These are phyloP conservation scores for Leptosomus discolor DNA, from an alignment of 2,113 vertebrate genomes.

Conservation along the genomic window DNA sequence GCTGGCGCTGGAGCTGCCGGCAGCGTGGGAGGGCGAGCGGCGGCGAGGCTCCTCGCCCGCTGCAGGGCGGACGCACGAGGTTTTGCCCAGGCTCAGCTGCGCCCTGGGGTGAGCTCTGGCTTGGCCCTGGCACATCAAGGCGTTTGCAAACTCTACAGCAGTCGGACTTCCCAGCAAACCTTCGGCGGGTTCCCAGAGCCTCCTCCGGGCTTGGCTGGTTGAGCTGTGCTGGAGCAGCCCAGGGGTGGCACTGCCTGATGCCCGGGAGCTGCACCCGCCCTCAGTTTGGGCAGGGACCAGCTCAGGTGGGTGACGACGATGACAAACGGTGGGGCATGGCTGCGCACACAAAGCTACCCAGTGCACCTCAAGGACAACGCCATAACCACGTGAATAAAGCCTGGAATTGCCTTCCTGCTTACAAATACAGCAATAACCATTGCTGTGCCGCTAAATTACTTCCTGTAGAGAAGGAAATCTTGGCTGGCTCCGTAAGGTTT, in stretches of 20 bases:
- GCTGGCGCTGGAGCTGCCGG: neutral
- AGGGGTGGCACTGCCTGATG: neutral
- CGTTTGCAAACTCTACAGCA: neutral
- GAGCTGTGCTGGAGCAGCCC: neutral
- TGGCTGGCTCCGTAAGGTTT: neutral
- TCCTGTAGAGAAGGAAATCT: neutral
- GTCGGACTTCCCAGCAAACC: neutral
- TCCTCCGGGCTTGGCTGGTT: accelerated
- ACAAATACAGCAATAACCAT: neutral
- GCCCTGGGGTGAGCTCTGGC: neutral
- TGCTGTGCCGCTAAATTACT: neutral
- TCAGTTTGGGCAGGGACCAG: neutral
- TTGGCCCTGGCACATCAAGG: neutral
- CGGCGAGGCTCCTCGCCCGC: accelerated
- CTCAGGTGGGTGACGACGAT: neutral
- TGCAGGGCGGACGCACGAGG: accelerated
- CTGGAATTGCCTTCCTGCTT: neutral
- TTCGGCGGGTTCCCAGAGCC: neutral
- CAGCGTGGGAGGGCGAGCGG: accelerated
- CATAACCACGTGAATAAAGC: accelerated
- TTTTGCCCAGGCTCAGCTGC: accelerated
- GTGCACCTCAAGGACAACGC: accelerated
- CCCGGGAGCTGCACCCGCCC: accelerated
- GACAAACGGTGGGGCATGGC: neutral
- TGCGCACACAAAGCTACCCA: neutral